Conservation (phyloP, 2,888 invertebrate genomes). For the Rotaria sp. region DNA sequence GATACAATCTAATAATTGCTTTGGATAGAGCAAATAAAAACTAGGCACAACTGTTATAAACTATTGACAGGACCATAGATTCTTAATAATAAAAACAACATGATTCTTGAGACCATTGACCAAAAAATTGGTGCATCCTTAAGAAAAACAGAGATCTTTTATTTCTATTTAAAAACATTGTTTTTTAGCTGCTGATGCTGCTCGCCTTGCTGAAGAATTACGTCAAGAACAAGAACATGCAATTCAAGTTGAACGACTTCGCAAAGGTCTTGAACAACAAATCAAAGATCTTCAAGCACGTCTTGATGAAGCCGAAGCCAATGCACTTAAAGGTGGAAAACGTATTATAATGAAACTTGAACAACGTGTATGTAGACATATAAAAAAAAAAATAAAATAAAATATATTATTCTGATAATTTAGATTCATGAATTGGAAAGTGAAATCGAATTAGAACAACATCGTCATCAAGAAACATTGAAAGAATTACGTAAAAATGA, state of each 20-base stretch:
- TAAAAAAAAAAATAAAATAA: neutral
- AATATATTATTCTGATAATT: neutral
- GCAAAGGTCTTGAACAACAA: constrained; percentile 92
- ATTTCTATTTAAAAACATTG: neutral
- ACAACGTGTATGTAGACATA: constrained; percentile 60
- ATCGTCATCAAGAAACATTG: constrained; percentile 94
- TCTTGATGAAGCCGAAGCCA: constrained; percentile 89
- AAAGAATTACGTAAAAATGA: constrained; percentile 96
- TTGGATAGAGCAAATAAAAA: too few relatives aligned
- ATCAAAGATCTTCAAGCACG: constrained; percentile 90
- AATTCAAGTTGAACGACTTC: constrained; percentile 91
- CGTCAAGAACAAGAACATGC: constrained; percentile 98
- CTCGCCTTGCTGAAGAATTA: constrained; percentile 93
- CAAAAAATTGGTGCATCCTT: too few relatives aligned
- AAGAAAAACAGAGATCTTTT: too few relatives aligned
- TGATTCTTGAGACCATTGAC: too few relatives aligned
- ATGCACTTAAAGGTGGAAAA: constrained; percentile 96
- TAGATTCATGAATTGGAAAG: constrained; percentile 57
- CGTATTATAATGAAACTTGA: constrained; percentile 97
- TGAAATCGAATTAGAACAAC: constrained; percentile 94
- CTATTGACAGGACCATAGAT: too few relatives aligned
- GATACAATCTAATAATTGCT: too few relatives aligned
- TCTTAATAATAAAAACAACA: too few relatives aligned
- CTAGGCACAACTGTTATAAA: too few relatives aligned
- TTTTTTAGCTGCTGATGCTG: constrained; percentile 64